phyloP scores from a whole-genome alignment of 2,113 vertebrate species.

The Thermophis baileyi region DNA sequence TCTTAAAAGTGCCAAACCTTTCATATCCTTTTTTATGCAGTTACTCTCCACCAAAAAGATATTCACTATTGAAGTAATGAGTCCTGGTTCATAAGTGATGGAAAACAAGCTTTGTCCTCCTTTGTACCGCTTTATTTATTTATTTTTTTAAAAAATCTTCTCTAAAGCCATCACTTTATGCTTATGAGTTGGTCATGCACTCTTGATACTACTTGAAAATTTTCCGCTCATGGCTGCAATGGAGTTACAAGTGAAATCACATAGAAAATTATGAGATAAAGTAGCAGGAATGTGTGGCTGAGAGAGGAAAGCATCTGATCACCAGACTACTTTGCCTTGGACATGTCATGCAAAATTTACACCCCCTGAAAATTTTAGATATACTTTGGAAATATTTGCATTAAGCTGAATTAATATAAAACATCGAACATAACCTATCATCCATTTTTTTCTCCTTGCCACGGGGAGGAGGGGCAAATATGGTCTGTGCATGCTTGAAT shows the following conservation, averaged over 20 bases:
- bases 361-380: background rate
- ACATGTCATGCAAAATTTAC: background rate
- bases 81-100: background rate
- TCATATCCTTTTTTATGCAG: background rate
- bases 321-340: background rate
- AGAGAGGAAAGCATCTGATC: background rate
- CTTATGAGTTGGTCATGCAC: background rate
- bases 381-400: background rate
- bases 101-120: background rate
- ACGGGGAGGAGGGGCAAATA: background rate
- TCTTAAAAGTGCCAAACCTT: background rate
- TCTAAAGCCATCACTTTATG: background rate
- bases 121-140: background rate
- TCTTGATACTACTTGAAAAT: background rate
- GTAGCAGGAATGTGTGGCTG: background rate
- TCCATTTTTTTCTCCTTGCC: background rate
- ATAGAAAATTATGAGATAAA: background rate
- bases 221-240: background rate
- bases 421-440: background rate
- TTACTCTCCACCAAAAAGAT: background rate
- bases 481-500: background rate
- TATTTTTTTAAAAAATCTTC: background rate
- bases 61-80: background rate
- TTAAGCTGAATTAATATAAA: background rate
- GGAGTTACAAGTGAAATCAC: background rate